Percentiles rank a stretch among this genome's conserved stretches.
phyloP scores from a whole-genome alignment of 92 coral and sea anemone species.

The Scolanthus callimorphus region DNA sequence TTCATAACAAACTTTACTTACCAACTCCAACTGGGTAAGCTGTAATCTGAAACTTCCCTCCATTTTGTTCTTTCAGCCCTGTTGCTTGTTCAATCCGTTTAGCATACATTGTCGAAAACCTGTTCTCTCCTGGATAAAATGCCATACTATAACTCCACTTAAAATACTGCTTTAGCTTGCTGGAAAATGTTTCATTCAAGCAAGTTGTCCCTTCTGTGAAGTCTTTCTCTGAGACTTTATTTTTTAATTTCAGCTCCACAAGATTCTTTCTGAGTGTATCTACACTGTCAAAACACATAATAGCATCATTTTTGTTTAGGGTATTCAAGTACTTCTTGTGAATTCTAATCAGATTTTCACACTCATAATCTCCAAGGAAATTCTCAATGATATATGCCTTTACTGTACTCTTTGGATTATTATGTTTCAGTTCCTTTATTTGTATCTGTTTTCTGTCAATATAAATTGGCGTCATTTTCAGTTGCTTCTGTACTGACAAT shows the following conservation, averaged over 20 bases:
- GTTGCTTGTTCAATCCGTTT: slow-evolving; percentile 73
- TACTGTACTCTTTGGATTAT: slow-evolving; percentile 48
- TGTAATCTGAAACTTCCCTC: slow-evolving; percentile 96
- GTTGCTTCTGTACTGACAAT: slow-evolving; percentile 47
- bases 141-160: slow-evolving; percentile 96
- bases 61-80: slow-evolving; percentile 77
- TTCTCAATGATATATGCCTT: slow-evolving; percentile 77
- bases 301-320: slow-evolving; percentile 59
- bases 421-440: slow-evolving; percentile 49
- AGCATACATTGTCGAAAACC: slow-evolving; percentile 73
- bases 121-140: slow-evolving; percentile 94
- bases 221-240: slow-evolving; percentile 65
- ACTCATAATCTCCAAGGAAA: slow-evolving; percentile 70
- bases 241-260: slow-evolving; percentile 59
- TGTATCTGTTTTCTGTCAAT: slow-evolving; percentile 39
- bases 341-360: slow-evolving; percentile 67
- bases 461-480: slow-evolving; percentile 48
- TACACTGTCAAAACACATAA: slow-evolving; percentile 83
- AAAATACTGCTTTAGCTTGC: slow-evolving; percentile 47
- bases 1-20: slow-evolving; percentile 33
- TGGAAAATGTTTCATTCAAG: slow-evolving; percentile 84
- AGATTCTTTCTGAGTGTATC: slow-evolving; percentile 70
- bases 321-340: slow-evolving; percentile 67
- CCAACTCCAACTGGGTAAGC: slow-evolving; percentile 91
- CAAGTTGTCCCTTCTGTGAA: slow-evolving; percentile 83